These are phyloP conservation scores for Euthynnus affinis DNA, from an alignment of 2,797 vertebrate species.

Conservation along the genomic window DNA sequence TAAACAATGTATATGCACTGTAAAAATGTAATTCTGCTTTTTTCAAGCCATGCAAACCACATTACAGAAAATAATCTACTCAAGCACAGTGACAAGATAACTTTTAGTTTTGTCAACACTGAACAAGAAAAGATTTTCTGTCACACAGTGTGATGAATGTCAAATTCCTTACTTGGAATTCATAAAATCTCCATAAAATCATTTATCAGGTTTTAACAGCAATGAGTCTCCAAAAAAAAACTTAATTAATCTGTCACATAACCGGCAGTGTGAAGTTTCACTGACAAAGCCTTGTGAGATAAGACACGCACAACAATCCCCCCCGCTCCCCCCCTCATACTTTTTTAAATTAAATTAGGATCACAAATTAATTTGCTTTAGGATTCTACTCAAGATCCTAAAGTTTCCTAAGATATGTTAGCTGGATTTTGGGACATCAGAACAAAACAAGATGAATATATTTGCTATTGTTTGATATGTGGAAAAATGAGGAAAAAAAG, in stretches of 20 bases:
- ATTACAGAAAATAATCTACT: too few relatives aligned
- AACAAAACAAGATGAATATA: neutral
- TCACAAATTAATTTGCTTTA: neutral
- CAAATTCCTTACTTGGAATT: neutral
- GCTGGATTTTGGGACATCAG: too few relatives aligned
- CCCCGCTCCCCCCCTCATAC: neutral
- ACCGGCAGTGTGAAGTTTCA: neutral
- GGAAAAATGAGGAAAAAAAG: too few relatives aligned
- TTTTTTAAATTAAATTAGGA: neutral
- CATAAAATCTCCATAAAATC: neutral
- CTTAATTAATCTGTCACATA: slow-evolving; percentile 8
- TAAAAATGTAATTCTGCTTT: too few relatives aligned
- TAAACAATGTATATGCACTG: neutral
- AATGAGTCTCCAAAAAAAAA: neutral
- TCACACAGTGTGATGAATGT: neutral
- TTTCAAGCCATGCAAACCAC: too few relatives aligned
- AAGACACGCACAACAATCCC: neutral
- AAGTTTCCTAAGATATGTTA: neutral
- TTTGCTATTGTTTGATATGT: too few relatives aligned
- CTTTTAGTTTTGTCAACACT: neutral
- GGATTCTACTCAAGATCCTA: neutral
- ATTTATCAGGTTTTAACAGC: neutral
- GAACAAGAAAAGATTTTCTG: neutral
- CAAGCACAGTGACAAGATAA: neutral
- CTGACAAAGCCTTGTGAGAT: neutral